Base-by-base conservation (phyloP, 92 coral and sea anemone species). In the Zoanthus solanderi region DNA sequence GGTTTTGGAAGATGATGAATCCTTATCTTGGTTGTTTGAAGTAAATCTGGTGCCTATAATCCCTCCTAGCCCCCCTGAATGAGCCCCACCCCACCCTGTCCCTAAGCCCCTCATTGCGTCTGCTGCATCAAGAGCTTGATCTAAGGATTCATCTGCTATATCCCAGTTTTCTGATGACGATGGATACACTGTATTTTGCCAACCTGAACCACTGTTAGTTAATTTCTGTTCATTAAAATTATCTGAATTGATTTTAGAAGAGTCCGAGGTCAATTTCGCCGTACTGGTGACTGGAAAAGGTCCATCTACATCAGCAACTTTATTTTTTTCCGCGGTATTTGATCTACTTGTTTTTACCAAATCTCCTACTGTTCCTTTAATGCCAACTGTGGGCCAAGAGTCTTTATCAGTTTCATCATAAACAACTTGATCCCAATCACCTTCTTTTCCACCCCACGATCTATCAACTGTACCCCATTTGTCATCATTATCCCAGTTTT, bases 361-460 rank as follows among this genome's bases (percentile, higher is more conserved):
- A 44, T 91, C 92, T 7, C 89, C 84, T 50, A 83, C 76, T 56
- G 95, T 69, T 13, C 92, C 90, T 78, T 95, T 93, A 73, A 88
- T 90, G 83, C 98, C 97, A 16, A 96, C 96, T 77, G 97, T 87
- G 2, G 99, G 99, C 99, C 99, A 96, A 79, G 98, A 90, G 85
- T 96, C 98, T 71, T 89, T 91, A 82, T 96, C 98, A 75, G 94
- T 85, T 60, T 90, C 93, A 85, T 96, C 99, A 58, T 93, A 95
- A 90, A 96, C 92, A 50, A 95, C 90, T 72, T 95, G 91, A 73
- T 95, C 96, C 88, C 92, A 92, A 14, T 72, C 93, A 63, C 94
- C 95, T 79, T 94, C 97, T 58, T 96, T 95, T 58, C 92, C 92
- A 45, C 96, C 99, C 99, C 99, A 95, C 9, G 92, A 93, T 89